phyloP scores from a whole-genome alignment of 1,140 invertebrate species.

The Trichomalopsis sarcophagae region DNA sequence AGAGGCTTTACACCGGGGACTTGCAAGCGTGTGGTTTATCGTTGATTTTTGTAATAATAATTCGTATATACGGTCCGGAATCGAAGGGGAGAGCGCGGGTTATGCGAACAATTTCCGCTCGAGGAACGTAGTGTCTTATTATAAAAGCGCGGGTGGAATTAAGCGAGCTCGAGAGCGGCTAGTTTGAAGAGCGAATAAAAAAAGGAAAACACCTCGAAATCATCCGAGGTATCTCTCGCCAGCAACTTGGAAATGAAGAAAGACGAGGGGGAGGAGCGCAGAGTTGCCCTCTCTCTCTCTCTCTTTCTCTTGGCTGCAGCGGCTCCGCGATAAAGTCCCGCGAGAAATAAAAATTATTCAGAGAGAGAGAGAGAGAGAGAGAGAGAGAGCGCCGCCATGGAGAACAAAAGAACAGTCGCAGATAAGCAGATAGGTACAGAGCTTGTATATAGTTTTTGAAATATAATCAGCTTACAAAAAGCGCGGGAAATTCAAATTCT shows the following conservation, averaged over 20 bases:
- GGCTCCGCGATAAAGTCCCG: neutral
- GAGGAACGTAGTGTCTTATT: neutral
- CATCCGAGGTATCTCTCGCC: neutral
- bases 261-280: neutral
- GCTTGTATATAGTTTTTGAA: too few species aligned
- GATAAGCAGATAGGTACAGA: neutral
- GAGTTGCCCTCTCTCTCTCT: too few species aligned
- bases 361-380: neutral
- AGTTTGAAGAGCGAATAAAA: neutral
- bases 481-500: neutral
- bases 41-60: too few species aligned
- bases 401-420: neutral
- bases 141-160: slow-evolving; percentile 1
- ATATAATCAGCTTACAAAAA: too few species aligned
- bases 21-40: too few species aligned
- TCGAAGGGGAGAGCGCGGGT: neutral
- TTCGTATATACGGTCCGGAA: too few species aligned
- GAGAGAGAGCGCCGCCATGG: neutral
- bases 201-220: neutral
- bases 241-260: slow-evolving; percentile 1
- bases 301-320: too few species aligned
- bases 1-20: neutral
- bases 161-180: neutral
- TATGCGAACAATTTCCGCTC: neutral
- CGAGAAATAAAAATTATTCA: neutral